Percentiles rank a stretch among this genome's conserved stretches.
Evolutionary conservation across 1,140 invertebrate genomes (phyloP).

Genomic region (Trissolcus basalis): DNA sequence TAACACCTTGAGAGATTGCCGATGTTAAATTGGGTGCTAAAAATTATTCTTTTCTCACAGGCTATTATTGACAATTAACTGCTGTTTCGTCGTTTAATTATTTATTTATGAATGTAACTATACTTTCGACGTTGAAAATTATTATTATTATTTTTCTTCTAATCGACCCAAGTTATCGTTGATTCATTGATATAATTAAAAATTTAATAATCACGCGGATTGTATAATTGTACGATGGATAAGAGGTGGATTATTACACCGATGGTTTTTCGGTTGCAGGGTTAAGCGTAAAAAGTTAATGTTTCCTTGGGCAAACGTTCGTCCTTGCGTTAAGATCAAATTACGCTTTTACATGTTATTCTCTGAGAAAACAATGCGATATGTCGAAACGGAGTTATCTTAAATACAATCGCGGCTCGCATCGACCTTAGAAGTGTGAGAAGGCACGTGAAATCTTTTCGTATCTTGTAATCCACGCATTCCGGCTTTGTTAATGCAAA

Average conservation of each 20-base stretch:
- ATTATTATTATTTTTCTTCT: too few relatives aligned
- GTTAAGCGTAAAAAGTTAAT: conserved; percentile 1
- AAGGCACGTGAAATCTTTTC: conserved; percentile 55
- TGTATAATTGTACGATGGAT: too few relatives aligned
- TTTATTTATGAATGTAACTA: too few relatives aligned
- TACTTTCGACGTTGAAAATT: too few relatives aligned
- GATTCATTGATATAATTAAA: too few relatives aligned
- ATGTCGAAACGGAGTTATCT: conserved; percentile 59
- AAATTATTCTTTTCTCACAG: conserved; percentile 1
- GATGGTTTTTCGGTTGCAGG: conserved; percentile 6
- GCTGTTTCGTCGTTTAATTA: too few relatives aligned
- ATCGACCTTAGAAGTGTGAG: conserved; percentile 59
- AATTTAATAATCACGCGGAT: too few relatives aligned
- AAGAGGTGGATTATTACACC: neutral
- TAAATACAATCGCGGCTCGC: conserved; percentile 45
- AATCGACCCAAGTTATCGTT: too few relatives aligned
- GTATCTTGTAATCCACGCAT: conserved; percentile 39
- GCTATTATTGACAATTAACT: conserved; percentile 3
- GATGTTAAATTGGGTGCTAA: neutral
- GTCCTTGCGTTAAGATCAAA: conserved; percentile 57
- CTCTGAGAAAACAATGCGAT: conserved; percentile 47
- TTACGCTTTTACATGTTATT: conserved; percentile 50
- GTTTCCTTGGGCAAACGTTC: conserved; percentile 9
- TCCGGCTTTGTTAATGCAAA: conserved; percentile 47
- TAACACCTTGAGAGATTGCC: too few relatives aligned